Evolutionary conservation across 2,888 invertebrate species (phyloP).

Genomic region (Ophonus ardosiacus): DNA sequence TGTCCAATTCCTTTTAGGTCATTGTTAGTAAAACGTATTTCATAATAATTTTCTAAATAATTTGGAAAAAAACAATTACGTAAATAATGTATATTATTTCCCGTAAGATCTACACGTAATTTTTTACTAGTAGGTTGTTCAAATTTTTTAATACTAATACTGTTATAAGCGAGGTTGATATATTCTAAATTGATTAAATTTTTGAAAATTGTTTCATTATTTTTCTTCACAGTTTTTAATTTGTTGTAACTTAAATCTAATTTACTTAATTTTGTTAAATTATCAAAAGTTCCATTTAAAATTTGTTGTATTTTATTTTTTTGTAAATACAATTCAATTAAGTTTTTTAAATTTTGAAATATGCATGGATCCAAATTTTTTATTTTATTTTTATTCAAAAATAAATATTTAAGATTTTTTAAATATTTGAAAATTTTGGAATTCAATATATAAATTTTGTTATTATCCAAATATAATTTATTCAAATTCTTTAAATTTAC

Average conservation of each 20-base stretch:
- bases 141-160: background rate
- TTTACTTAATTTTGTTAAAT: background rate
- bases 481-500: background rate
- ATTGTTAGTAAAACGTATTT: background rate
- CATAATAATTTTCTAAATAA: background rate
- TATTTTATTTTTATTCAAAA: background rate
- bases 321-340: slow-evolving; percentile 4
- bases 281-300: background rate
- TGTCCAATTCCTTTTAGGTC: background rate
- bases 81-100: background rate
- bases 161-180: background rate
- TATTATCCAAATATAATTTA: background rate
- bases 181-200: background rate
- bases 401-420: background rate
- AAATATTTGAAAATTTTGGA: background rate
- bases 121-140: background rate
- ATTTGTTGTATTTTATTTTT: background rate
- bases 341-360: background rate
- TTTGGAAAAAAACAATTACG: background rate
- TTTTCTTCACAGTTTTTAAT: background rate
- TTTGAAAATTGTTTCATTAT: background rate
- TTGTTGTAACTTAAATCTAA: slow-evolving; percentile 3
- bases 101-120: background rate
- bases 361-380: background rate
- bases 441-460: background rate